Base-by-base conservation (phyloP, 2,797 vertebrate genomes). In the Parotocinclus haroldoi region DNA sequence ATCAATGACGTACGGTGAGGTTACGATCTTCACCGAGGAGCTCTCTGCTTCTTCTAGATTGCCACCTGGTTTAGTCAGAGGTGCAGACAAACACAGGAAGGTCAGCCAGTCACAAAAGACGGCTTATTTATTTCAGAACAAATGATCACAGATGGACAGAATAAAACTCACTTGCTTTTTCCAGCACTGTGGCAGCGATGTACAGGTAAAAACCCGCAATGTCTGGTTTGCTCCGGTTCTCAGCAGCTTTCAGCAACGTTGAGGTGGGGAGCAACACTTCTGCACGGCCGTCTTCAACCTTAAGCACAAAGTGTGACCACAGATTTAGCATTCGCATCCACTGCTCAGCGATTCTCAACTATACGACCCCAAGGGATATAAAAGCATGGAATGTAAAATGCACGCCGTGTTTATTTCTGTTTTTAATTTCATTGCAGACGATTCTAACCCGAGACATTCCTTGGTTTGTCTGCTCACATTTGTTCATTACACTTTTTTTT, bases 41-140 rank as follows among this genome's bases (percentile, higher is more conserved):
- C 81, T 82, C 13, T 89, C 87, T 1, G 85, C 79, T 75, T 90
- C 87, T 16, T 87, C 86, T 37, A 88, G 74, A 64, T 87, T 82
- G 48, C 88, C 87, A 71, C 86, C 88, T 89, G 40, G 0, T 61
- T 37, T n/a, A 57, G 10, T 8, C 8, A 39, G 1, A 27, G 27
- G 5, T 27, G 27, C 27, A 27, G 27, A 27, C 27, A 27, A 27
- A 27, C 27, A 27, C 5, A 27, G 27, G 27, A 2, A 27, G 27
- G 27, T 27, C 27, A 2, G 7, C 5, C 13, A 50, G 9, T 50
- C 13, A 50, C 3, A n/a, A 50, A 50, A 51, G 9, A 14, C 6
- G 3, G 7, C 3, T 46, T 11, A 12, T 46, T 46, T 11, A 46
- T 1, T 9, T 12, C 3, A 3, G 3, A 12, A 13, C n/a, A 7